Conservation (phyloP, 2,888 invertebrate species). For the Himalopsyche kuldschensis region DNA sequence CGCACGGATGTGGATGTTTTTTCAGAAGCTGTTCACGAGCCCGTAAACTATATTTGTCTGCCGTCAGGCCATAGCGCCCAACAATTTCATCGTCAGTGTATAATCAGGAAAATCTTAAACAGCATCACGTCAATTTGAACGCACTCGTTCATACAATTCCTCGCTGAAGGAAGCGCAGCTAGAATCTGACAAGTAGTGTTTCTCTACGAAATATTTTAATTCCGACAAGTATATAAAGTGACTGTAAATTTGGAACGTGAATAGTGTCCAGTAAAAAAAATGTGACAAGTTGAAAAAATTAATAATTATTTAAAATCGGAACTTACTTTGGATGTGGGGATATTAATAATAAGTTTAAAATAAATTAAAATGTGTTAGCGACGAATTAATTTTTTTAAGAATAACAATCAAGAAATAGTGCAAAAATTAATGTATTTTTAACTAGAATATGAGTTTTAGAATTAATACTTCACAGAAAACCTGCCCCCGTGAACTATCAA, state of each 20-base stretch:
- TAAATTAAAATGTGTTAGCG: too few relatives aligned
- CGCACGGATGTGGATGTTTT: neutral
- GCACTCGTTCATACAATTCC: neutral
- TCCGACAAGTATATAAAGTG: too few relatives aligned
- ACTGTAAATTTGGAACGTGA: neutral
- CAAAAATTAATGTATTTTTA: too few relatives aligned
- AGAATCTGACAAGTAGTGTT: neutral
- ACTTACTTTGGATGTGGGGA: too few relatives aligned
- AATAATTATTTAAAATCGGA: too few relatives aligned
- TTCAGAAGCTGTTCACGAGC: neutral
- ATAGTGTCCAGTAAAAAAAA: neutral
- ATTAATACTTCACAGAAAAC: too few relatives aligned
- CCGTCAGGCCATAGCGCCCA: neutral
- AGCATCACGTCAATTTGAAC: neutral
- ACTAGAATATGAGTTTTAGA: too few relatives aligned
- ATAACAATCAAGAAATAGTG: too few relatives aligned
- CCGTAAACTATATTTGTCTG: slow-evolving; percentile 21
- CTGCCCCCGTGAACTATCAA: neutral
- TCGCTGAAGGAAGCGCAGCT: neutral
- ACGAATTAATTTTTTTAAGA: too few relatives aligned
- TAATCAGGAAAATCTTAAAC: neutral
- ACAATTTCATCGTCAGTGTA: neutral
- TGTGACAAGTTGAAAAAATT: too few relatives aligned
- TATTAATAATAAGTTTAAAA: too few relatives aligned
- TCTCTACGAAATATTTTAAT: too few relatives aligned